Conservation (phyloP, 2,113 vertebrate genomes). For the Zingel zingel region DNA sequence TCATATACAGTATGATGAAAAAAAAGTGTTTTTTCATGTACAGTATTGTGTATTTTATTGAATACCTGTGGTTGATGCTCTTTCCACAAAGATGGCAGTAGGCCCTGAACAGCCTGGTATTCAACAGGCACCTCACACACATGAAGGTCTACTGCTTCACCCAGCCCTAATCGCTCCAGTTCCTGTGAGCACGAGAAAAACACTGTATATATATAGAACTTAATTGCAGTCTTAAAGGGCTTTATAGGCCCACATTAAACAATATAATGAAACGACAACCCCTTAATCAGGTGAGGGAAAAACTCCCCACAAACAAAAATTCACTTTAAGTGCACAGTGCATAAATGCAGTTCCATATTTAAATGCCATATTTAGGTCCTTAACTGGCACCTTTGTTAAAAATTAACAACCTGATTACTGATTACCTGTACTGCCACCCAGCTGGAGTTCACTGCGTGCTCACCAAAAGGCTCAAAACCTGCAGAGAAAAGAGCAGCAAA, state of each 20-base stretch:
- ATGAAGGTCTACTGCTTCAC: slow-evolving; percentile 87
- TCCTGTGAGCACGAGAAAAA: slow-evolving; percentile 83
- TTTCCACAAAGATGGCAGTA: slow-evolving; percentile 93
- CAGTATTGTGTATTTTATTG: neutral
- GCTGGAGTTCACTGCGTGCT: slow-evolving; percentile 83
- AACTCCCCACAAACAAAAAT: neutral
- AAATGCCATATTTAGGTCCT: neutral
- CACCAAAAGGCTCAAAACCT: slow-evolving; percentile 85
- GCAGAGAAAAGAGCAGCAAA: slow-evolving; percentile 8
- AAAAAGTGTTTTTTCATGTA: neutral
- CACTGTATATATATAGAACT: too few relatives aligned
- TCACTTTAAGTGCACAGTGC: neutral
- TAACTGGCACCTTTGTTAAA: slow-evolving; percentile 11
- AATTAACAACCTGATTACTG: neutral
- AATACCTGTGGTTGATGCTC: slow-evolving; percentile 91
- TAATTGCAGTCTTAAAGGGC: neutral
- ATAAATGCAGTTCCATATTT: neutral
- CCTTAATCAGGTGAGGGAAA: neutral
- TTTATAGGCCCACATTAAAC: neutral
- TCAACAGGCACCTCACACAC: slow-evolving; percentile 95
- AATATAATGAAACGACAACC: neutral
- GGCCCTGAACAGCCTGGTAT: slow-evolving; percentile 90
- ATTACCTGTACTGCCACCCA: slow-evolving; percentile 86
- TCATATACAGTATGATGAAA: neutral
- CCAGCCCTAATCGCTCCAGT: slow-evolving; percentile 90